Evolutionary conservation across 2,797 vertebrate genomes (phyloP), one percentile per base, ranked within the genome.

Genomic region (Urosaurus nigricauda): DNA sequence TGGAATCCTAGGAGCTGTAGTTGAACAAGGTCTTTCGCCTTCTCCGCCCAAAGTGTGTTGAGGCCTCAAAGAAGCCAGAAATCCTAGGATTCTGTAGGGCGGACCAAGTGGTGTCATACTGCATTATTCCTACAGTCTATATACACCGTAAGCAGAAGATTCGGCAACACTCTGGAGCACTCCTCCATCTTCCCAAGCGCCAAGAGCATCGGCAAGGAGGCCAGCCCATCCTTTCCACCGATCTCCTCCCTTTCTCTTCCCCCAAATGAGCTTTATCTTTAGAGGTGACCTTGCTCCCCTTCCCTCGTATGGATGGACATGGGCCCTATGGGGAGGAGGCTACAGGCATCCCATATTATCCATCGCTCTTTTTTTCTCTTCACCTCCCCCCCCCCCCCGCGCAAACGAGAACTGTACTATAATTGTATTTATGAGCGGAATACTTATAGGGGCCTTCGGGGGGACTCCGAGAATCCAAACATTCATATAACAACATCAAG

Each of bases 351-450:
- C 92, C 91, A 92, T 94, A 94, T 94, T 95, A 94, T 90, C 94
- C 91, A 89, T 93, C 26, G 2, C 32, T 68, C 29, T 68, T 68
- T 32, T 32, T 68, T 4, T 13, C 60, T 24, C 24, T 4, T 13
- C 60, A 6, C 24, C 17, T 1, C 19, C 6, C 11, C 24, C 70
- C 14, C 9, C 24, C 4, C 75, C 92, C 93, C 84, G 91, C 94
- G 92, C 94, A 93, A 94, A 94, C 93, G 93, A 93, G 92, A 94
- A 84, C 93, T 87, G 81, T 63, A 89, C 86, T 92, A 71, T 96
- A 95, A 95, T 96, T 95, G 94, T 96, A 95, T 96, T 96, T 96
- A 95, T 94, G 95, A 95, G 88, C 75, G 90, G 95, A 96, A 95
- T 95, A 95, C 94, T 95, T 95, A 94, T 82, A 92, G 90, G 92